These are phyloP conservation scores for Malurus alboscapulatus DNA, from an alignment of 2,113 vertebrate genomes.

Conservation along the genomic window DNA sequence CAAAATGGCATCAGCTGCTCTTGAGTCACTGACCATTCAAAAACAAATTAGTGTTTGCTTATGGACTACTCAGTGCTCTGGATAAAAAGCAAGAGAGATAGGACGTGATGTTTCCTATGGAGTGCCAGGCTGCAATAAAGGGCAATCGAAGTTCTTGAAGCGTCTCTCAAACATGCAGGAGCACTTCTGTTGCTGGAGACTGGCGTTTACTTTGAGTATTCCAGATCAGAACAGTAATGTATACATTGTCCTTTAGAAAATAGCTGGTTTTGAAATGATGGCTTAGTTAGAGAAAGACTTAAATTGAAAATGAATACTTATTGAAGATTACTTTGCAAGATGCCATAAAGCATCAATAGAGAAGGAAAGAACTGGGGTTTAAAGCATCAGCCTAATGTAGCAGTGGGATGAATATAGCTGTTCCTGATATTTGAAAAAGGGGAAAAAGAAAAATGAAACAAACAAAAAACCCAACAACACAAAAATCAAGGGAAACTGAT, in stretches of 20 bases:
- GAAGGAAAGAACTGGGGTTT: not conserved
- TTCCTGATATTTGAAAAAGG: not conserved
- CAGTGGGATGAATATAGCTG: not conserved
- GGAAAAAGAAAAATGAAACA: not conserved
- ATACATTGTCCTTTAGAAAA: not conserved
- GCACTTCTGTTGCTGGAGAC: not conserved
- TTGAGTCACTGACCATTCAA: slow-evolving; percentile 40
- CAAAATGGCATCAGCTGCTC: slow-evolving; percentile 46
- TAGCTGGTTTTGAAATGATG: not conserved
- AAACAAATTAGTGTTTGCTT: slow-evolving; percentile 7
- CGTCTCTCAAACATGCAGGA: not conserved
- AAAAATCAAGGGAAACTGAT: not conserved
- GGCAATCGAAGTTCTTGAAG: not conserved
- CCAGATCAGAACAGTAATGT: not conserved
- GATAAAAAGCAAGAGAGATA: not conserved
- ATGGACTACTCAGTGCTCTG: not conserved
- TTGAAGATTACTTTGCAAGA: not conserved
- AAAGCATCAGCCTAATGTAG: not conserved
- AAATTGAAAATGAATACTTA: not conserved
- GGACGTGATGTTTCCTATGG: not conserved
- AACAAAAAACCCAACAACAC: not conserved
- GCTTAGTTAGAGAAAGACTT: not conserved
- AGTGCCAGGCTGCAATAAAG: not conserved
- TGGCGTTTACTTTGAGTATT: not conserved
- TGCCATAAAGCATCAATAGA: not conserved